These are phyloP conservation scores for Rhinichthys klamathensis DNA, from an alignment of 2,113 vertebrate species.

Conservation along the genomic window DNA sequence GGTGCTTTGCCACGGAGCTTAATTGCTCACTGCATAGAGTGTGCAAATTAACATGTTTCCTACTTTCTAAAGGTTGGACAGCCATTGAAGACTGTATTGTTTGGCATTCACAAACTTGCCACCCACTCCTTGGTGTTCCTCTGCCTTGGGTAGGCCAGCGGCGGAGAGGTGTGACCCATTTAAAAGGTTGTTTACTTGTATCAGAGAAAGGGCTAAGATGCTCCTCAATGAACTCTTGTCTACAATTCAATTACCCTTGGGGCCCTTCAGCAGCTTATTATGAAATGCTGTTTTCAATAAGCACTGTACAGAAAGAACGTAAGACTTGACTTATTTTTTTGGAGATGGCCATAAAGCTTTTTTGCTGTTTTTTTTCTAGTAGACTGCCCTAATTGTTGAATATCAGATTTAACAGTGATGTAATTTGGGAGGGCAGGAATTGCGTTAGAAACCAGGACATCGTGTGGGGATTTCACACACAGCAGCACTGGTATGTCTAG, in stretches of 20 bases:
- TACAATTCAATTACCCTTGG: slow-evolving; percentile 82
- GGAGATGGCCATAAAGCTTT: background rate
- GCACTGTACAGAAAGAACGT: background rate
- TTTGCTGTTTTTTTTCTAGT: background rate
- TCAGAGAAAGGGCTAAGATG: slow-evolving; percentile 75
- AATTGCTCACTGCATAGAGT: slow-evolving; percentile 44
- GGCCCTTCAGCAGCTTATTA: slow-evolving; percentile 69
- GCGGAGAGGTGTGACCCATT: slow-evolving; percentile 78
- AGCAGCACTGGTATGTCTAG: slow-evolving; percentile 36
- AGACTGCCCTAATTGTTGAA: background rate
- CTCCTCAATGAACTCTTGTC: slow-evolving; percentile 83
- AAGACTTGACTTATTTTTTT: background rate
- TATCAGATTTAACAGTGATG: slow-evolving; percentile 10
- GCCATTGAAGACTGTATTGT: slow-evolving; percentile 74
- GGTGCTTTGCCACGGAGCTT: background rate
- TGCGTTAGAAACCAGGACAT: slow-evolving; percentile 14
- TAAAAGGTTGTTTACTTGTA: slow-evolving; percentile 83
- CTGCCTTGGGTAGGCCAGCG: slow-evolving; percentile 70
- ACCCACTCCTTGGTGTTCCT: slow-evolving; percentile 70
- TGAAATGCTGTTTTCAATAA: slow-evolving; percentile 24
- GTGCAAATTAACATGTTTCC: slow-evolving; percentile 76
- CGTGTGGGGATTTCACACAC: slow-evolving; percentile 14
- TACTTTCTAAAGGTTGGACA: slow-evolving; percentile 73
- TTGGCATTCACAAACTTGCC: slow-evolving; percentile 74
- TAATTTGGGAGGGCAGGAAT: slow-evolving; percentile 7